Base-by-base conservation (phyloP, 2,113 vertebrate species). In the Meriones unguiculatus region DNA sequence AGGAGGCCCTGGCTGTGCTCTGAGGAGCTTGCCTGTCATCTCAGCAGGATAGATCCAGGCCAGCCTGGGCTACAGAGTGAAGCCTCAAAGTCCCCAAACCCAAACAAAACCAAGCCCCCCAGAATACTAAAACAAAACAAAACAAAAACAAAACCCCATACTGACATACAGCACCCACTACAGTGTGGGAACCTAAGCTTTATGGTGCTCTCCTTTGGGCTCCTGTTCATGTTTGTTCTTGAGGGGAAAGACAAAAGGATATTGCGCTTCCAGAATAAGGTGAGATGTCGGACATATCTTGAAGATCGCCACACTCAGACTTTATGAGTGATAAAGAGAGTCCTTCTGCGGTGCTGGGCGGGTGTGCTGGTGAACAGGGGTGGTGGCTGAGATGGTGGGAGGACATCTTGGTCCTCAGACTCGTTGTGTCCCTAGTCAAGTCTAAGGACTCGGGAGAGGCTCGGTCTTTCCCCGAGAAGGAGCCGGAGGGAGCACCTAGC, bases 401-500 rank as follows among this genome's bases (percentile, higher is more conserved):
- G 0, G 99, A 99, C 99, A 99, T 99, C 99, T 99, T 99, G 99
- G 99, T 99, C 99, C 99, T 99, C 99, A 99, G 99, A 98, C 99
- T 99, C 92, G 99, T 98, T 11, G 99, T 99, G 98, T 99, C 99
- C 98, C 99, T 99, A 94, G 99, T 99, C 97, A 99, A 98, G 99
- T 99, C 99, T 82, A 99, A 99, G 93, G 99, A 99, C 95, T 99
- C 99, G 0, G 99, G 99, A 90, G 99, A 99, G 96, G 99, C 98
- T 62, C 99, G 98, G 50, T 99, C 99, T 97, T 99, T 99, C 62
- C 99, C 99, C 2, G 98, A 99, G 98, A 99, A 99, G 91, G 98
- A 98, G 92, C 99, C 99, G 0, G 99, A 99, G 0, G 99, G 99
- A 62, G 99, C 99, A 0, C 99, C 99, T 98, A 99, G 96, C 0